Evolutionary conservation across 2,888 invertebrate genomes (phyloP), one percentile per base, ranked within the genome.

Genomic region (Pilophorus perplexus): DNA sequence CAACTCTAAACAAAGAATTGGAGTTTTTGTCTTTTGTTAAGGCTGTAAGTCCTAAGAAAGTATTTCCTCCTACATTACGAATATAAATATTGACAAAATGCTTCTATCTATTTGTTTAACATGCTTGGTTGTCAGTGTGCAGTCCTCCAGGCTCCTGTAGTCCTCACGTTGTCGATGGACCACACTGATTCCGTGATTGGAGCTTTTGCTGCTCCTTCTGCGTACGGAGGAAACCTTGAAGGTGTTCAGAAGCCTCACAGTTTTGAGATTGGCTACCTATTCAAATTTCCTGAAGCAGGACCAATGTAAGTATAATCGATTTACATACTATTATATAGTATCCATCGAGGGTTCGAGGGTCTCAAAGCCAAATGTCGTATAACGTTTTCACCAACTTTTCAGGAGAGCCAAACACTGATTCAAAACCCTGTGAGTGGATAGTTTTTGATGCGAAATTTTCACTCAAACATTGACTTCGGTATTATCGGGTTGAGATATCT

Each of bases 241-340:
- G 42, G 22, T 18, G n/a, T 52, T 1, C 52, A 2, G 8, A 37
- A 37, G 33, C 64, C 64, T 57, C n/a, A 64, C 10, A 37, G 2
- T 8, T 55, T 55, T 8, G 55, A 55, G 10, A 20, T 55, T 38
- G 42, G 38, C 16, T 48, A 57, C 23, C 25, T 60, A 6, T 83
- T 94, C 0, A 85, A 87, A 71, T 87, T 90, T 74, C 85, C 90
- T 48, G 90, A 92, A 74, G 81, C 84, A 72, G 94, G 91, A 6
- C 93, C 93, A 60, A 81, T 86, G 84, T 85, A 80, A 79, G 82
- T 52, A 23, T 6, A 5, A 16, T 52, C 28, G 4, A 2, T 60
- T 80, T 78, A 74, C 79, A 77, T 72, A 60, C 50, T 54, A 27
- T 42, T 64, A 52, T 54, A 46, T 67, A 23, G 22, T 59, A 54